Base-by-base conservation (phyloP, 2,888 invertebrate species). In the Leucophenga maculata region DNA sequence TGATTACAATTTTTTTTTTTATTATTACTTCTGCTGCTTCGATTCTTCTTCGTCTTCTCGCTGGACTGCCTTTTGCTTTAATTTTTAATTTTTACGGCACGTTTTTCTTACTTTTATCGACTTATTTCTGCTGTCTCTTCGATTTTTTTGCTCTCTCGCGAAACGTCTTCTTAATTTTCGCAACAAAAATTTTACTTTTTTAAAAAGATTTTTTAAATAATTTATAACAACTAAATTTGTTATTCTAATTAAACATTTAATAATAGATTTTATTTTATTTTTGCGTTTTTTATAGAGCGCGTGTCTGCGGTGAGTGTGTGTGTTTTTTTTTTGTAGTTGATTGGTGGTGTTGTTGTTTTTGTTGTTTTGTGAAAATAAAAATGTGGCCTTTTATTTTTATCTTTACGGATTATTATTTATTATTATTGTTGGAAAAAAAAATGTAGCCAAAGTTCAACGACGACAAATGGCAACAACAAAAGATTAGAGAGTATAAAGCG, bases 211-310 rank as follows among this genome's bases (percentile, higher is more conserved):
- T 82, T 83, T 81, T 84, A 39, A 39, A 20, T 20, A 9, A 54
- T 20, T 20, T 57, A 57, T 57, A 81, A 81, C 80, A 81, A 84
- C 80, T 81, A 80, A 84, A 81, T 84, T 84, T 84, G 84, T 81
- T 81, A 80, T 80, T 84, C 80, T 80, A 80, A 79, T 83, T 80
- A 78, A 80, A 80, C 79, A 75, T 84, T 80, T 82, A 75, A 72
- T 57, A 57, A 57, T 57, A 26, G n/a, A 26, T 26, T 57, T 26
- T 55, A 32, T 70, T 60, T 65, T 66, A 59, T 66, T 70, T 57
- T 59, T 72, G 67, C 67, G 70, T 70, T 20, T 46, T 77, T 67
- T 3, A 26, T 26, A 26, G 26, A 26, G 4, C 26, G 26, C n/a
- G n/a, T 50, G 65, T 57, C 18, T 26, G 48, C 18, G 50, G 39